Evolutionary conservation across 2,113 vertebrate genomes (phyloP).

Genomic region (Austrofundulus limnaeus): DNA sequence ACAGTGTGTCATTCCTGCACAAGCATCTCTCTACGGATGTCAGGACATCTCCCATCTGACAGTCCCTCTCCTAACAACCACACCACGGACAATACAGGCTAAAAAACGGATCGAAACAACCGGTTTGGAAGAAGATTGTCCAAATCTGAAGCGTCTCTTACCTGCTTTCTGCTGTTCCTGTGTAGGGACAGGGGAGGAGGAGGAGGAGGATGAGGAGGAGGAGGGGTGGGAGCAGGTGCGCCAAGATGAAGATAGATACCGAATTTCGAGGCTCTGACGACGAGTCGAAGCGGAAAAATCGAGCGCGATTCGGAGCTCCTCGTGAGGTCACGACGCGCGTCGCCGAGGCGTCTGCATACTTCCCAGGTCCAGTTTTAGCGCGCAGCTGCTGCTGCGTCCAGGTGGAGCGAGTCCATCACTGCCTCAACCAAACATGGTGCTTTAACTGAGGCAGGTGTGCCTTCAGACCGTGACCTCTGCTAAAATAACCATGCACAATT

Average conservation of each 20-base stretch:
- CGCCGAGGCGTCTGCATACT: neutral
- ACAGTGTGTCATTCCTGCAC: conserved; percentile 46
- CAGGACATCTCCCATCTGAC: conserved; percentile 37
- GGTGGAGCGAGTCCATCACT: neutral
- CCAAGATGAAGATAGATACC: conserved; percentile 26
- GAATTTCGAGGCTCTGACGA: conserved; percentile 37
- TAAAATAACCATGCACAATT: no score
- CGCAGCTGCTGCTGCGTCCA: neutral
- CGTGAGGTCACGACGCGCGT: conserved; percentile 40
- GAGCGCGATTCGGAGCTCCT: conserved; percentile 16
- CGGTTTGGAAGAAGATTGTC: neutral
- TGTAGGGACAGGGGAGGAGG: conserved; percentile 19
- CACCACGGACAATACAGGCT: conserved; percentile 14
- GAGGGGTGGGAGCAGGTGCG: conserved; percentile 14
- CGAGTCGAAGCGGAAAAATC: conserved; percentile 1
- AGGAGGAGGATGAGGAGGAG: conserved; percentile 3
- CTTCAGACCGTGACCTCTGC: no score
- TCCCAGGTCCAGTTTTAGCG: conserved; percentile 8
- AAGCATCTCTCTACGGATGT: conserved; percentile 45
- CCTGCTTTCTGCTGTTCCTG: conserved; percentile 50
- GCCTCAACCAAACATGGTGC: no score
- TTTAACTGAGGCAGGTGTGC: no score
- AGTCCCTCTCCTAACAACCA: conserved; percentile 18
- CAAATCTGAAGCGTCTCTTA: conserved; percentile 47
- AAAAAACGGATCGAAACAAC: no score